Base-by-base conservation (phyloP, 1,140 invertebrate genomes). In the Tetranychus cinnabarinus region DNA sequence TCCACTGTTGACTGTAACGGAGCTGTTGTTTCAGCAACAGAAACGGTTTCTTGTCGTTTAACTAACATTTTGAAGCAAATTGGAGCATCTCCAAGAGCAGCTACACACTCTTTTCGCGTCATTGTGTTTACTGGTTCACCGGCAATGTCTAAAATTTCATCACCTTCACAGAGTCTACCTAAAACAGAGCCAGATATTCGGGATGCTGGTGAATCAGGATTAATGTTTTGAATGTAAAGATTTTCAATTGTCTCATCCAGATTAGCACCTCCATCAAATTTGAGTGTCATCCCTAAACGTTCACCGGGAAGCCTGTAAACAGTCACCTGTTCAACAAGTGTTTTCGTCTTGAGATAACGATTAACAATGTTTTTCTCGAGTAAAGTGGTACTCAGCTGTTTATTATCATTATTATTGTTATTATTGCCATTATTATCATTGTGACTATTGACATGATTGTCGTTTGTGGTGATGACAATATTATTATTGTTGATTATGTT, bases 111-210 rank as follows among this genome's bases (percentile, higher is more conserved):
- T 65, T 88, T 79, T 66, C 88, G 78, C 5, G 85, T 88, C 77
- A 92, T 80, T 23, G 79, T 76, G 33, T 77, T 79, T 33, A 93
- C 82, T 39, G 80, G 74, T 12, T 79, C 74, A 13, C 79, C 81
- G 72, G 90, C 86, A 50, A 95, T 89, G 66, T 80, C 78, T 31
- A 91, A 69, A 63, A 95, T 85, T 75, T 90, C 85, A 72, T 95
- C 88, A 8, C 87, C 87, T 62, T 88, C 82, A 35, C 65, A 64
- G n/a, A 74, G 64, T 7, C 33, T 13, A 13, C 60, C 57, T 67
- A 69, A 45, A 62, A 59, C 1, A 55, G 81, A 83, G 66, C 81
- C 81, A 66, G 74, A 76, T 56, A 81, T 84, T 64, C 81, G 78
- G 56, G 84, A 84, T 7, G 88, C 87, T 8, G 88, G 88, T 70